Evolutionary conservation across 1,140 invertebrate species (phyloP), one percentile per base, ranked within the genome.

Genomic region (Pantala flavescens): DNA sequence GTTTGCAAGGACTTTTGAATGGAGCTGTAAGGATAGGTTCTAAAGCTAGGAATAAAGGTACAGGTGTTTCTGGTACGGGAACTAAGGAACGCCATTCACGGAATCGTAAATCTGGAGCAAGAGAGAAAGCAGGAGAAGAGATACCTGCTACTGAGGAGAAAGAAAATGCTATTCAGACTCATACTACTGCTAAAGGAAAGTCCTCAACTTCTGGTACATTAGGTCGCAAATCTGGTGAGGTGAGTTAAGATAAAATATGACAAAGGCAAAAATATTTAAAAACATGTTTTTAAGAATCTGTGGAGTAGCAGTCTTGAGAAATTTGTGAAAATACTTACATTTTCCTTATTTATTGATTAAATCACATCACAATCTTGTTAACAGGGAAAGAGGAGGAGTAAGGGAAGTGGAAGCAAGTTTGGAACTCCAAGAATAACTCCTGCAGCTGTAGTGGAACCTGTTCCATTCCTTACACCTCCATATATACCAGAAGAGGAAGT

Each of bases 1-100:
- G 89, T 72, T 81, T 90, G 80, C 82, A 86, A 43, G 87, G 86
- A 79, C 28, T 24, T 23, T 10, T 72, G 16, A 24, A 42, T 24
- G 71, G 71, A 19, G 71, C 71, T 3, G 49, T 63, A 21, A 63
- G 49, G 12, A 63, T 63, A 63, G 49, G 49, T 12, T 63, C 49
- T 7, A 63, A 63, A 21, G 14, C 49, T 19, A 21, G 49, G 12
- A 21, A 21, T 19, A 63, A 63, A 21, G 49, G 49, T 19, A 5
- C 28, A 5, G 49, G 49, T 63, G 49, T 21, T 19, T 16, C 16
- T 16, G 49, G 5, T 19, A 21, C 16, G 49, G 49, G 49, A 21
- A 63, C 49, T 3, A 63, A 63, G 12, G 49, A 63, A 21, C 14
- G 49, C 16, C 49, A 63, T 21, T 63, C 49, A 63, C 49, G 49